phyloP scores from a whole-genome alignment of 1,140 invertebrate genomes.

The Apis laboriosa region DNA sequence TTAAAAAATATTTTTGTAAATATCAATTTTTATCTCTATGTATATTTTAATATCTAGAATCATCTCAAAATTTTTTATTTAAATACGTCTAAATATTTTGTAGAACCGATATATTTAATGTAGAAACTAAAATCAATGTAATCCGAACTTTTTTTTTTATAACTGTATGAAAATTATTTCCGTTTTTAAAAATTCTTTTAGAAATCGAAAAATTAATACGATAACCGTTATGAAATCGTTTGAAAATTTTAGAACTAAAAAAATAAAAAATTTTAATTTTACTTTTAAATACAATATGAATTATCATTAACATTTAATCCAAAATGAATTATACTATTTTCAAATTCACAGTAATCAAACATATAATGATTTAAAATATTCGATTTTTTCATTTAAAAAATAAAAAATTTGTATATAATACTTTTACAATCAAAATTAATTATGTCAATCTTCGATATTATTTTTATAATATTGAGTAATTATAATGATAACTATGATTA shows the following conservation, averaged over 20 bases:
- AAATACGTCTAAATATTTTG: too few species aligned
- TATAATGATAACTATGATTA: background rate
- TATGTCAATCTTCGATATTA: background rate
- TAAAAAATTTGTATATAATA: background rate
- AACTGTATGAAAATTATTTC: too few species aligned
- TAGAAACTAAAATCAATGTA: too few species aligned
- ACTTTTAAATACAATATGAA: background rate
- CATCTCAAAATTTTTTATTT: too few species aligned
- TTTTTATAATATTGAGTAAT: background rate
- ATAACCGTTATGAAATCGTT: too few species aligned
- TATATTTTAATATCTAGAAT: too few species aligned
- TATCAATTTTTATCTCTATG: too few species aligned
- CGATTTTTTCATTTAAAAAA: background rate
- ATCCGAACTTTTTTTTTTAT: too few species aligned
- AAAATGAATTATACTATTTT: background rate
- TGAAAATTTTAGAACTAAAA: background rate
- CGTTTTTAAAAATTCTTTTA: too few species aligned
- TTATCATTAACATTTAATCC: background rate
- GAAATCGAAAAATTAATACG: too few species aligned
- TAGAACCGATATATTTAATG: too few species aligned
- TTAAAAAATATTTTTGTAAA: too few species aligned
- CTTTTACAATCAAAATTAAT: background rate
- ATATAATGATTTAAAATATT: background rate
- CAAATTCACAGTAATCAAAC: background rate
- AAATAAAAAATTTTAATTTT: background rate